Evolutionary conservation across 2,113 vertebrate genomes (phyloP).

Genomic region (Callithrix jacchus): DNA sequence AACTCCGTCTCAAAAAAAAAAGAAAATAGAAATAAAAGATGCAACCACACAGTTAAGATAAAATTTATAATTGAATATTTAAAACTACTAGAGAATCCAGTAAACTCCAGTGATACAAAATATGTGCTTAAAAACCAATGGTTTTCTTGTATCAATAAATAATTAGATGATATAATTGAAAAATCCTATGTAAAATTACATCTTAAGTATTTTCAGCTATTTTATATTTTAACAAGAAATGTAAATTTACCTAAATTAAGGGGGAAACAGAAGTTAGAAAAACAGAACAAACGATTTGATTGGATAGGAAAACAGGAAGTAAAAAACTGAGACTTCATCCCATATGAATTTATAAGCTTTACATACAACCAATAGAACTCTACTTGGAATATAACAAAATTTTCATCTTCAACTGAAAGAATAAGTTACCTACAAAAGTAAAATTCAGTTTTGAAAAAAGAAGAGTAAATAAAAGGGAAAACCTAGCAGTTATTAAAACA

Average conservation of each 20-base stretch:
- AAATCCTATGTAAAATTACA: neutral
- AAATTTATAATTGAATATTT: neutral
- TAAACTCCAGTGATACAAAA: neutral
- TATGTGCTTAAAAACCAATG: neutral
- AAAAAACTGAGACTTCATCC: neutral
- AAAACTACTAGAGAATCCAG: neutral
- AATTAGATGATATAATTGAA: conserved; percentile 21
- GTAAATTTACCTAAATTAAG: neutral
- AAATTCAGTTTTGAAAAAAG: neutral
- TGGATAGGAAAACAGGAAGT: neutral
- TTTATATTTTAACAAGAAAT: conserved; percentile 9
- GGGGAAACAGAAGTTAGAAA: neutral
- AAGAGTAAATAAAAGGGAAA: neutral
- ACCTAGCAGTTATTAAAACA: neutral
- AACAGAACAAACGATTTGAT: neutral
- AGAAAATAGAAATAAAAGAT: conserved; percentile 1
- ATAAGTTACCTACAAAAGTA: neutral
- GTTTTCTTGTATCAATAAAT: neutral
- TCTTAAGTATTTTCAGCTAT: neutral
- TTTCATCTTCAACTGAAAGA: conserved; percentile 33
- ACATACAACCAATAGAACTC: neutral
- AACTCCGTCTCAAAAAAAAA: too few species aligned
- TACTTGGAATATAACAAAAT: neutral
- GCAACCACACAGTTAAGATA: neutral
- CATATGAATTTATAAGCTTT: neutral